Base-by-base conservation (phyloP, 2,113 vertebrate genomes). In the Sebastes fasciatus region DNA sequence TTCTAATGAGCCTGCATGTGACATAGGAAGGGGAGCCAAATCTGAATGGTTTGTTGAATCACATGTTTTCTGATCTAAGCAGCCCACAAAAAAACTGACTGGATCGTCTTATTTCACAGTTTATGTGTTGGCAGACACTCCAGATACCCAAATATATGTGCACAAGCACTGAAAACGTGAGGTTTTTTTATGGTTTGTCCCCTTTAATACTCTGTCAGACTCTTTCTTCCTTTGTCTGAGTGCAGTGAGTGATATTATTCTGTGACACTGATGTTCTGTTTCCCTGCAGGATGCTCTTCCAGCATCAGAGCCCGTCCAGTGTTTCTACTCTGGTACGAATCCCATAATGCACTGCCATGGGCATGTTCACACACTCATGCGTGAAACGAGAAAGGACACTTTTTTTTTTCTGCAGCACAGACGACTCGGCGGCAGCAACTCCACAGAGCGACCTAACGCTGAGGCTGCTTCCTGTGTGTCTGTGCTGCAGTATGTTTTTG, bases 331-430 rank as follows among this genome's bases (percentile, higher is more conserved):
- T 73, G 67, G 58, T 83, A 84, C 76, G 75, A 73, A 89, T 64
- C 88, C 93, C 91, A 90, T 93, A 92, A 93, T 92, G 87, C 88
- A 88, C 13, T 46, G 91, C 94, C 84, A 4, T 9, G n/a, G 91
- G 94, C 86, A 5, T 43, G 80, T 86, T 94, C 89, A 88, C 72
- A 89, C 90, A 82, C 81, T 91, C 93, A 94, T 85, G 92, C 92
- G 34, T 93, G 89, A 93, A 94, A 95, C 73, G 3, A 79, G 86
- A 89, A 83, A 78, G 88, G 93, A 94, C 93, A 82, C 43, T 87
- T 91, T 72, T 80, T 61, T 7, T 40, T 74, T 89, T 76, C 84
- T 85, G 87, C 68, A 80, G 84, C 46, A 61, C 23, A 82, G 48
- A 75, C 61, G 66, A 83, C 70, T 75, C 43, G 40, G 83, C 14